Evolutionary conservation across 2,797 vertebrate species (phyloP), one percentile per base, ranked within the genome.

Genomic region (Merluccius polli): DNA sequence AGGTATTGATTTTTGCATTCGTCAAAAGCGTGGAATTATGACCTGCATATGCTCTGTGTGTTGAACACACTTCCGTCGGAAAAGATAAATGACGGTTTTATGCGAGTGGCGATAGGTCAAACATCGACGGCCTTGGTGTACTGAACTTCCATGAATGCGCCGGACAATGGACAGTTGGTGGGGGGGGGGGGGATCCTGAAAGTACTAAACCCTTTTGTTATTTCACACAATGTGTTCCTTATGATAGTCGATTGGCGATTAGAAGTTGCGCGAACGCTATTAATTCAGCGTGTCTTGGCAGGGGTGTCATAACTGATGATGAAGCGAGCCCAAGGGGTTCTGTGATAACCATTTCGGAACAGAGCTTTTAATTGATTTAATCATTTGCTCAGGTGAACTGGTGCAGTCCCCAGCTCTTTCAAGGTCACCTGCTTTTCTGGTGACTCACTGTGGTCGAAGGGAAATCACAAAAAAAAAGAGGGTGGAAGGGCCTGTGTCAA

Each of bases 1-100:
- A 85, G 79, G 16, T 92, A 91, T 92, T 84, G 87, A 93, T 92
- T 91, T 89, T 81, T 81, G 82, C 75, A 72, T 67, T 78, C 79
- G 79, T 36, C 74, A 85, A 86, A 65, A 81, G 80, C 44, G 78
- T 72, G 80, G 85, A 86, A 89, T 87, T 81, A 91, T 87, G 85
- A 88, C 86, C 86, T 81, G 85, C 74, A 52, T 72, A 52, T 74
- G 33, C 82, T 80, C 85, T 87, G 87, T 77, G 79, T 79, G 67
- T 84, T 80, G 81, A 85, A 89, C 83, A 79, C 82, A 85, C 84
- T 82, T 75, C 63, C 71, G 79, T 76, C 76, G 71, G 73, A 71
- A 77, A 73, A 71, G 78, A 78, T 77, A 84, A 77, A 85, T 75
- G 83, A 82, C 70, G 77, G 11, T 80, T 82, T 87, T 79, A 75